Base-by-base conservation (phyloP, 2,113 vertebrate genomes). In the Gallinago media region DNA sequence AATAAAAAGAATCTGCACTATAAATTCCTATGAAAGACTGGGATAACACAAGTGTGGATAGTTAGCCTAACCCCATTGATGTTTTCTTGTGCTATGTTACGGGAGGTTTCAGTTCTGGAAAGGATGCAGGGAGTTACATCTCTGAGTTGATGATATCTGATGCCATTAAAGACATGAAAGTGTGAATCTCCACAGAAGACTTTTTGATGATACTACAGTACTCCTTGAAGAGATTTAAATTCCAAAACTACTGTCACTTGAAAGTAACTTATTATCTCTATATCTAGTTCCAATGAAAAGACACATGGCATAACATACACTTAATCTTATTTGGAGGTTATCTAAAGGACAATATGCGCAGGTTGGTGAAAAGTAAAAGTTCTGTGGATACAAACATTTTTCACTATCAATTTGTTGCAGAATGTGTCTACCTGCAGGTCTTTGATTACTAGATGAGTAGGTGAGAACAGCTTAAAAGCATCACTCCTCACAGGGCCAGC, bases 201-300 rank as follows among this genome's bases (percentile, higher is more conserved):
- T 26, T 93, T 92, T 65, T 95, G 70, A 92, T 93, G 38, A 38
- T 91, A 54, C 36, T 85, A 61, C 49, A 49, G 8, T 40, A 63
- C 72, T 89, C 78, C 90, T 89, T 85, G 62, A 93, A 92, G 71
- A 85, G 44, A 75, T 87, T 56, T 75, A 82, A 93, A 82, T 93
- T 89, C 81, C 38, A 52, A 68, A 88, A 63, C 70, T 75, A 2
- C 63, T 71, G 85, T 61, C 74, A 65, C 85, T 89, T 95, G 58
- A 76, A 93, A 95, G 90, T 76, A 71, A 56, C 21, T 92, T 82
- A 3, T 56, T 75, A 59, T 66, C 84, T 81, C 52, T 63, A 2
- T 29, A 31, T 87, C 72, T 80, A 1, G 44, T 92, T 85, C 52
- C 56, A 66, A 2, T 54, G 38, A 42, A 80, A 73, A 88, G 36